A percentile compares a stretch with the other conserved stretches of the same genome.
phyloP scores from a whole-genome alignment of 1,140 invertebrate species.

The Tetranychus cinnabarinus region DNA sequence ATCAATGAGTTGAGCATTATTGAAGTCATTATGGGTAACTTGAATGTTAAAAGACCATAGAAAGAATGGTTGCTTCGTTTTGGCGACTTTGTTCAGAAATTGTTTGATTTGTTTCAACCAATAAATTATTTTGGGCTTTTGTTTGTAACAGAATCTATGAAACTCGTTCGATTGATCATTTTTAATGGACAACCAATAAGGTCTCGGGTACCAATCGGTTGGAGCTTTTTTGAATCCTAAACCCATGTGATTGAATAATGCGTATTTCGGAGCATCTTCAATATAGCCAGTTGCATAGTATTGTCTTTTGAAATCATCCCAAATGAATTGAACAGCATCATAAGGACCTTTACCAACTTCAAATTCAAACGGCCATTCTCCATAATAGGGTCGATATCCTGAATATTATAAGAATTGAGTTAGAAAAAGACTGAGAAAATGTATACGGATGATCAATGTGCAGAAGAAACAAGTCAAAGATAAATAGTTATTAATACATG shows the following conservation, averaged over 20 bases:
- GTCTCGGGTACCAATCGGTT: slow-evolving; percentile 52
- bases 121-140: slow-evolving; percentile 9
- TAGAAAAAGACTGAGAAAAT: neutral
- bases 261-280: slow-evolving; percentile 46
- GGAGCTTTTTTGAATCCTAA: slow-evolving; percentile 45
- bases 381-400: neutral
- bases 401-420: neutral
- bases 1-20: slow-evolving; percentile 6
- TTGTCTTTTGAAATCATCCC: slow-evolving; percentile 25
- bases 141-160: slow-evolving; percentile 5
- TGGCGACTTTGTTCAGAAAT: slow-evolving; percentile 15
- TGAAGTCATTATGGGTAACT: slow-evolving; percentile 10
- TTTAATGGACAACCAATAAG: slow-evolving; percentile 27
- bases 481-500: neutral
- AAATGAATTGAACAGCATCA: slow-evolving; percentile 13
- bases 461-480: neutral
- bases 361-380: neutral
- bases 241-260: slow-evolving; percentile 44
- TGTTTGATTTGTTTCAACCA: slow-evolving; percentile 13
- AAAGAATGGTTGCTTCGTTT: slow-evolving; percentile 12
- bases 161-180: slow-evolving; percentile 3
- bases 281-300: slow-evolving; percentile 50
- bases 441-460: neutral
- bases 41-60: slow-evolving; percentile 3
- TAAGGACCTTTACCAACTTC: neutral